phyloP scores from a whole-genome alignment of 64 coral and sea anemone genomes.

The Exaiptasia diaphana region DNA sequence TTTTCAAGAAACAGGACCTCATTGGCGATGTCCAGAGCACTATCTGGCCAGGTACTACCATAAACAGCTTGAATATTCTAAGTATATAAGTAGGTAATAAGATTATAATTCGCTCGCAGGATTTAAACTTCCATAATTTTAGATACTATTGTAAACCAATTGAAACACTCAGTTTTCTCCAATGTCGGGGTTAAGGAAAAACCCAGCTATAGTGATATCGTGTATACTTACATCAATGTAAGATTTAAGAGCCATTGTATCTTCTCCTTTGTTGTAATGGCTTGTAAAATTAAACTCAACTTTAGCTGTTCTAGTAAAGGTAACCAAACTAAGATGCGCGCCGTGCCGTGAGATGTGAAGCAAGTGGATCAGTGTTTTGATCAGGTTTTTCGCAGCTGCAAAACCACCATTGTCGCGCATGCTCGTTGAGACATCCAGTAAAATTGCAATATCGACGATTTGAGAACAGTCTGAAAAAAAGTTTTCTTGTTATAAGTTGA shows the following conservation, averaged over 20 bases:
- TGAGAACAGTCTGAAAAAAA: not conserved
- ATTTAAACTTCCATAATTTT: too few species aligned
- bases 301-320: not conserved
- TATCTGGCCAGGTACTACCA: not conserved
- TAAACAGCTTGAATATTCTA: not conserved
- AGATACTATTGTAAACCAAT: too few species aligned
- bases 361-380: not conserved
- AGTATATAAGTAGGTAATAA: too few species aligned
- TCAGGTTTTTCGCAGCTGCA: not conserved
- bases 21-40: not conserved
- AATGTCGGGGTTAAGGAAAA: too few species aligned
- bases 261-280: not conserved
- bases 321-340: not conserved
- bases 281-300: not conserved
- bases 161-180: too few species aligned
- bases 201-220: too few species aligned
- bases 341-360: constrained; percentile 3
- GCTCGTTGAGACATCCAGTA: constrained; percentile 5
- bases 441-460: not conserved
- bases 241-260: not conserved
- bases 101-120: too few species aligned
- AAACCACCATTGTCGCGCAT: not conserved
- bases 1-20: not conserved
- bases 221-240: not conserved
- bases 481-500: too few species aligned